Conservation (phyloP, 2,888 invertebrate genomes). For the Herminia tarsipennalis region DNA sequence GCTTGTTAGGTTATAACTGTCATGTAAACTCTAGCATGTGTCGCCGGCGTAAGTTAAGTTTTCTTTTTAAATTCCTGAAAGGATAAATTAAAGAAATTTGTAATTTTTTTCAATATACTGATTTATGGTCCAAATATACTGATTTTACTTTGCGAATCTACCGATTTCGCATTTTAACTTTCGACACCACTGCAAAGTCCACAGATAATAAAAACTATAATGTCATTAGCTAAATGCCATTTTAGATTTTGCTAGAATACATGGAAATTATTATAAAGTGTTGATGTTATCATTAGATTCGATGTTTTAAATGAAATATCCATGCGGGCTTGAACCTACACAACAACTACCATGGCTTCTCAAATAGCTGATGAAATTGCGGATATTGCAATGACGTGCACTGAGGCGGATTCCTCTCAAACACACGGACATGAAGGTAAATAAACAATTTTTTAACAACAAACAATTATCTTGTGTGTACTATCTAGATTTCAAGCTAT, state of each 20-base stretch:
- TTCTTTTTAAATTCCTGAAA: no score
- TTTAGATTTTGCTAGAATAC: neutral
- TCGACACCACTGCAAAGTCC: neutral
- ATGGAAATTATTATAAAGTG: neutral
- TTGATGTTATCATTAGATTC: conserved; percentile 6
- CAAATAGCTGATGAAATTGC: conserved; percentile 69
- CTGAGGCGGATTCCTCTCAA: conserved; percentile 75
- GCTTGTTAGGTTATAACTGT: no score
- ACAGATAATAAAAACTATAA: neutral
- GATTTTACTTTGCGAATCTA: no score
- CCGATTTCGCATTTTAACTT: no score
- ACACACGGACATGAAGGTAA: conserved; percentile 76
- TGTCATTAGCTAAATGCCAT: neutral
- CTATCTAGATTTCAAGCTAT: no score
- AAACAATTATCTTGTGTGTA: conserved; percentile 18
- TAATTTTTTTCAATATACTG: no score
- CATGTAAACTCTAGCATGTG: no score
- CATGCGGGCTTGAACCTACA: neutral
- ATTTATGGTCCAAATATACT: no score
- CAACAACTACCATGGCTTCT: conserved; percentile 46
- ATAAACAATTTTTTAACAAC: conserved; percentile 55
- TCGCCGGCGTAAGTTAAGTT: no score
- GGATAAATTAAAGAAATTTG: no score
- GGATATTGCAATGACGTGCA: conserved; percentile 68
- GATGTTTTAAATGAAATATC: conserved; percentile 8